Base-by-base conservation (phyloP, 2,888 invertebrate genomes). In the Agrilus biguttatus region DNA sequence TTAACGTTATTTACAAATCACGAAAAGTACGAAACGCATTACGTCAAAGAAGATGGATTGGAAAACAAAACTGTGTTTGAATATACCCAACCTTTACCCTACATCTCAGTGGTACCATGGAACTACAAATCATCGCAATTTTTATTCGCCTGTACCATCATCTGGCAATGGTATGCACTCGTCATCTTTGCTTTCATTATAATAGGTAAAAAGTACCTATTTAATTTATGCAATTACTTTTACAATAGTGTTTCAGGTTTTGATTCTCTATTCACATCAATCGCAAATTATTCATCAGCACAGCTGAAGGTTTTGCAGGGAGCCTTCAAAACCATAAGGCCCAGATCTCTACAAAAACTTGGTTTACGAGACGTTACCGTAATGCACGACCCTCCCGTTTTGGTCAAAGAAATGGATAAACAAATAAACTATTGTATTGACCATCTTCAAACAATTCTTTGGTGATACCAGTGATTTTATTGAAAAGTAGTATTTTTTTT, bases 51-150 rank as follows among this genome's bases (percentile, higher is more conserved):
- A 13, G 33, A 36, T 10, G 34, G 17, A 8, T 37, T 36, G n/a
- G 19, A 12, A 3, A 47, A 45, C 34, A 33, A 14, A 10, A 45
- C 41, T 14, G 36, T 8, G 5, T 17, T 33, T 8, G 39, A 37
- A 19, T 38, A 47, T 33, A n/a, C n/a, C 7, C 41, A 36, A 17
- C 42, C 43, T 32, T 41, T 49, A 34, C 49, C 47, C 7, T 52
- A 50, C 36, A 46, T 47, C 28, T 49, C 50, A 37, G 49, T 49
- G 49, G 47, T 52, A 19, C 51, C 51, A 1, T 53, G 50, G 39
- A 43, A 51, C 36, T 46, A 49, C 28, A 45, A 39, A 14, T 43
- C 44, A 7, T 46, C 49, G 34, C 47, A 47, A 40, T 37, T n/a
- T n/a, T 12, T 37, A 14, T 50, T 46, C 34, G 37, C 37, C 14